These are phyloP conservation scores for Gymnocypris eckloni DNA, from an alignment of 2,797 vertebrate genomes.

Conservation along the genomic window DNA sequence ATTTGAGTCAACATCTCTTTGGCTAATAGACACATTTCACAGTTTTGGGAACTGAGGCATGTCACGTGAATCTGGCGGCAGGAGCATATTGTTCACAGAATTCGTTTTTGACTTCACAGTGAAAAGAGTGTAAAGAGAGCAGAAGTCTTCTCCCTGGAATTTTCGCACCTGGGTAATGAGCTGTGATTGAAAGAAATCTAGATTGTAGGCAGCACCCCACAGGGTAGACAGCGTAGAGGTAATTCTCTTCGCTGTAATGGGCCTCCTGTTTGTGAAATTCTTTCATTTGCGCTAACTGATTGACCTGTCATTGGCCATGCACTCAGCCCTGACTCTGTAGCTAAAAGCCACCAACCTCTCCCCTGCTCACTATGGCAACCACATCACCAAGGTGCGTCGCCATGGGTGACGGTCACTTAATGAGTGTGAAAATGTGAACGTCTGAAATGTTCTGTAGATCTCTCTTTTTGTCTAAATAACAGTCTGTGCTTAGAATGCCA, in stretches of 20 bases:
- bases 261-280: slow-evolving; percentile 72
- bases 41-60: background rate
- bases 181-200: slow-evolving; percentile 62
- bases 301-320: slow-evolving; percentile 79
- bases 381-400: slow-evolving; percentile 58
- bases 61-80: background rate
- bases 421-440: slow-evolving; percentile 62
- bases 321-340: slow-evolving; percentile 67
- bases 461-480: slow-evolving; percentile 47
- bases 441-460: slow-evolving; percentile 57
- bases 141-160: slow-evolving; percentile 47
- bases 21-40: slow-evolving; percentile 2
- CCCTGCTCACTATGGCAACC: slow-evolving; percentile 67
- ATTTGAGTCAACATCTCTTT: slow-evolving; percentile 1
- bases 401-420: slow-evolving; percentile 66
- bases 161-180: slow-evolving; percentile 50
- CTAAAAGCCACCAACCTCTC: slow-evolving; percentile 68
- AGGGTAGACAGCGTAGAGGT: slow-evolving; percentile 60
- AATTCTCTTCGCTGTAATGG: slow-evolving; percentile 69
- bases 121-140: slow-evolving; percentile 42
- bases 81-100: background rate
- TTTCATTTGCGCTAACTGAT: slow-evolving; percentile 78
- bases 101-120: slow-evolving; percentile 31
- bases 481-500: slow-evolving; percentile 34
- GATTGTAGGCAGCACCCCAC: slow-evolving; percentile 61